Conservation (phyloP, 1,140 invertebrate genomes). For the Sycobia sp. region DNA sequence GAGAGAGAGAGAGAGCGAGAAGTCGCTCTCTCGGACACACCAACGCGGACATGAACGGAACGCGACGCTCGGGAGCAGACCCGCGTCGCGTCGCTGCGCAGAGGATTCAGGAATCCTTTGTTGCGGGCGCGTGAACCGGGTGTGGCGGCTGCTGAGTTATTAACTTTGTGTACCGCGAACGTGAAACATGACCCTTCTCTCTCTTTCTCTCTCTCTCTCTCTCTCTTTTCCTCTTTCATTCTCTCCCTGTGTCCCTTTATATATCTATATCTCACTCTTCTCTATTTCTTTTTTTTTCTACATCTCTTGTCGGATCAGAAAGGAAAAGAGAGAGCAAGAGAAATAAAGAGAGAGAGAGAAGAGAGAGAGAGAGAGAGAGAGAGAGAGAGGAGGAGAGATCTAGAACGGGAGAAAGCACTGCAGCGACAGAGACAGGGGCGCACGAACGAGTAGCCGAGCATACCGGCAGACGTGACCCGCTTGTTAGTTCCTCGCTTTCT, state of each 20-base stretch:
- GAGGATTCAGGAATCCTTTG: slow-evolving; percentile 36
- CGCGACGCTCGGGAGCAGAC: neutral
- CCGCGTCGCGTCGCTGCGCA: neutral
- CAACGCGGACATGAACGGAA: neutral
- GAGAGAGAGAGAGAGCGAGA: slow-evolving; percentile 17
- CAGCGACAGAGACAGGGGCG: no score
- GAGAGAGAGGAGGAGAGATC: no score
- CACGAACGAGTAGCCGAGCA: no score
- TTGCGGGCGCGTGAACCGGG: slow-evolving; percentile 37
- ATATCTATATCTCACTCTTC: no score
- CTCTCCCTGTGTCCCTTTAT: neutral
- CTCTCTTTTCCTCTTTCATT: no score
- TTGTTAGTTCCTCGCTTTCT: no score
- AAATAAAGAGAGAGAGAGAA: neutral
- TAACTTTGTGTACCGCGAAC: slow-evolving; percentile 39
- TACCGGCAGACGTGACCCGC: no score
- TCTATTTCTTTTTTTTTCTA: no score
- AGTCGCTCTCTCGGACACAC: neutral
- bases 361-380: neutral
- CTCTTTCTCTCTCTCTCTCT: no score
- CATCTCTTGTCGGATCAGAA: no score
- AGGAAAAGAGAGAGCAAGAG: no score
- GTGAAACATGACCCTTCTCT: slow-evolving; percentile 40
- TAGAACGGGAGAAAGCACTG: no score
- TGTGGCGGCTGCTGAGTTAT: slow-evolving; percentile 38